Evolutionary conservation across 2,797 vertebrate genomes (phyloP), one percentile per base, ranked within the genome.

Genomic region (Sarcophilus harrisii): DNA sequence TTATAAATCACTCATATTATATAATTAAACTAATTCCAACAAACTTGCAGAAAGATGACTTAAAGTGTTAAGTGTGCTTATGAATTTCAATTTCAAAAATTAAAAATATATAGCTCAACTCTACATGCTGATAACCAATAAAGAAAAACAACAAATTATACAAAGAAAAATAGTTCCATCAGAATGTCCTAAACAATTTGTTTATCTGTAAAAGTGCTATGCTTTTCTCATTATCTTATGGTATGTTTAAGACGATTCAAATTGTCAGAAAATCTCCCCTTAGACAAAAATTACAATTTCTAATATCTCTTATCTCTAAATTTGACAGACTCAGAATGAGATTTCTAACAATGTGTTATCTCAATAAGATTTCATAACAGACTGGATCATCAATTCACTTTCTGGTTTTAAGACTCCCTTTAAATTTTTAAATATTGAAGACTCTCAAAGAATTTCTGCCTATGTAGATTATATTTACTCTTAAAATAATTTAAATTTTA

Each of bases 61-160:
- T 98, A 98, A 97, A 94, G 97, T 97, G 93, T 57, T 94, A 52
- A 52, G 52, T 52, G 52, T 6, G 52, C 52, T 52, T 52, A 52
- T 52, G 52, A 52, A 52, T 52, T 52, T 52, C 52, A 52, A 52
- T 52, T 52, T 90, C 49, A 45, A 52, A 90, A 90, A 52, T 29
- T 52, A 90, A 90, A 90, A 52, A 9, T 3, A 3, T 28, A 89
- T 12, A 90, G 8, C 4, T 45, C 49, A 90, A 28, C 32, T 32
- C 32, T 4, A n/a, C 62, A 52, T 90, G 49, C 45, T 90, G 87
- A 45, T 14, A 45, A 45, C 5, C 24, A 90, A 29, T 24, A 24
- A 90, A 45, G 21, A 90, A 49, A 45, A 45, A 45, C 8, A 90
- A 52, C 32, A 66, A 66, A 66, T 66, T 66, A 66, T n/a, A n/a